A percentile compares a stretch with the other conserved stretches of the same genome.
Evolutionary conservation across 2,888 invertebrate genomes (phyloP).

Genomic region (Allygus modestus): DNA sequence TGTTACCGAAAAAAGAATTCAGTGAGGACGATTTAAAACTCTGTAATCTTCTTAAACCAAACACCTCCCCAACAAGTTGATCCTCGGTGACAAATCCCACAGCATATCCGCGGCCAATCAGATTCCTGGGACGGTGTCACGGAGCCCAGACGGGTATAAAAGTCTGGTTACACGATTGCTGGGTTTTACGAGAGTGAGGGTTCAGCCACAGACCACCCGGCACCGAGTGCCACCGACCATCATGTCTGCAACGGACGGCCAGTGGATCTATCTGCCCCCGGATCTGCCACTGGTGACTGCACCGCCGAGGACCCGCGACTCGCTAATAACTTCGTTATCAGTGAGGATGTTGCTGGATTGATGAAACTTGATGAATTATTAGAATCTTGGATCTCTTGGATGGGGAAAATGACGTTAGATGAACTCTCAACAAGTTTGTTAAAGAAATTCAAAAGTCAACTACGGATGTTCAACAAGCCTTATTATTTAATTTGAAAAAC

Average conservation of each 20-base stretch:
- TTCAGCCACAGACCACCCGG: constrained; percentile 16
- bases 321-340: neutral
- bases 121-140: neutral
- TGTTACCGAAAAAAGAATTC: no score
- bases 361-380: no score
- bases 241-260: constrained; percentile 31
- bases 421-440: no score
- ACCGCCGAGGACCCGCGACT: neutral
- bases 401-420: no score
- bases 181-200: constrained; percentile 13
- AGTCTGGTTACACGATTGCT: constrained; percentile 30
- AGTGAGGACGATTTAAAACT: no score
- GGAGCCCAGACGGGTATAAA: constrained; percentile 2
- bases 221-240: neutral
- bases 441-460: no score
- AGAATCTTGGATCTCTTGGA: no score
- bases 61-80: no score
- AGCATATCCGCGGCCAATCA: neutral
- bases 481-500: no score
- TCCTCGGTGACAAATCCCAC: no score
- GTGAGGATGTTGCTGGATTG: neutral
- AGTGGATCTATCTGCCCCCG: neutral
- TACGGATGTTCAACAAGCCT: no score
- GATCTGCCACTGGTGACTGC: constrained; percentile 23
- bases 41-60: no score